These are phyloP conservation scores for Scaptomyza flava DNA, from an alignment of 2,888 invertebrate genomes.

Conservation along the genomic window DNA sequence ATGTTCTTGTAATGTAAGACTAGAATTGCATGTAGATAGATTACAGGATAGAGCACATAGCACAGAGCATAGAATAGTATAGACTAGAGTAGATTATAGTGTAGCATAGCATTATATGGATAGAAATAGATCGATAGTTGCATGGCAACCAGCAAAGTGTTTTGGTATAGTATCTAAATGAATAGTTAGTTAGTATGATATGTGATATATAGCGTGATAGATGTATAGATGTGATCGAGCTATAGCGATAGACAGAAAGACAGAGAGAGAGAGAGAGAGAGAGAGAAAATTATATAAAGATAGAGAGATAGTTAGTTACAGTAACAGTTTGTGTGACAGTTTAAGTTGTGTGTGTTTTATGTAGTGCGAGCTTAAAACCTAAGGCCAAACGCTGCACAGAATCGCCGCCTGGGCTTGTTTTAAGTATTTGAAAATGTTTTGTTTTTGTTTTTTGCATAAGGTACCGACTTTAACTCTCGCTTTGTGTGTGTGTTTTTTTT, in stretches of 20 bases:
- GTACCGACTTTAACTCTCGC: conserved; percentile 81
- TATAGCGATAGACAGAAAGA: conserved; percentile 32
- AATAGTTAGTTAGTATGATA: conserved; percentile 34
- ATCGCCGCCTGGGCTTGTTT: conserved; percentile 53
- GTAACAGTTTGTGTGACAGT: conserved; percentile 16
- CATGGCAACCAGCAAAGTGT: conserved; percentile 67
- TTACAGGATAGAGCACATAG: conserved; percentile 41
- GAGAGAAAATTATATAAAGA: conserved; percentile 27
- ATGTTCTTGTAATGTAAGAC: conserved; percentile 75
- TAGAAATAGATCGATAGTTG: conserved; percentile 50
- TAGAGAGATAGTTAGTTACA: conserved; percentile 33
- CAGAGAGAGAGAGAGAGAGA: conserved; percentile 14
- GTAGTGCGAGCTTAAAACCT: conserved; percentile 63
- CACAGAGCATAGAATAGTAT: conserved; percentile 23
- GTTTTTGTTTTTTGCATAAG: conserved; percentile 55
- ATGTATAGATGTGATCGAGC: conserved; percentile 21
- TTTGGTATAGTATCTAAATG: conserved; percentile 71
- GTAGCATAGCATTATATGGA: conserved; percentile 33
- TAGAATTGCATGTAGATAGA: conserved; percentile 80
- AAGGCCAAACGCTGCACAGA: conserved; percentile 59
- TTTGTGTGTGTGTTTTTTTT: conserved; percentile 53
- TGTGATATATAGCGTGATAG: conserved; percentile 22
- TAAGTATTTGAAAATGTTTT: conserved; percentile 70
- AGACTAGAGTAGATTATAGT: conserved; percentile 16
- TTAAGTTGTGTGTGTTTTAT: conserved; percentile 18